phyloP scores from a whole-genome alignment of 1,140 invertebrate species.

The Sycophaga agraensis region DNA sequence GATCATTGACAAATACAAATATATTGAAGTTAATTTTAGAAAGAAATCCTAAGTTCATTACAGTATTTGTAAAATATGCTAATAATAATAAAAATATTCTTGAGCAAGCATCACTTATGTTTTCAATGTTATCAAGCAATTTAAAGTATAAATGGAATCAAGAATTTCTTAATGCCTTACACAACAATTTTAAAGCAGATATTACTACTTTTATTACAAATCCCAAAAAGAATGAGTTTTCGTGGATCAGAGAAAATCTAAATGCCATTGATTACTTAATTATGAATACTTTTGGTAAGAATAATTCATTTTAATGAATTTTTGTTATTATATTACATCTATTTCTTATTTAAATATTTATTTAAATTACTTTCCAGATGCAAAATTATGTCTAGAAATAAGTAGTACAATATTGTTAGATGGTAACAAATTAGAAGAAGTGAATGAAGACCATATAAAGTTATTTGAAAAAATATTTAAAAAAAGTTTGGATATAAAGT shows the following conservation, averaged over 20 bases:
- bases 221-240: conserved; percentile 27
- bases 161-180: conserved; percentile 43
- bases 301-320: conserved; percentile 7
- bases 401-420: conserved; percentile 42
- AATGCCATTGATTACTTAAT: conserved; percentile 43
- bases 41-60: conserved; percentile 38
- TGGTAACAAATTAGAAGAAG: conserved; percentile 46
- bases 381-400: conserved; percentile 37
- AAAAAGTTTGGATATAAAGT: conserved; percentile 41
- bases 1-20: conserved; percentile 36
- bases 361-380: conserved; percentile 36
- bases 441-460: conserved; percentile 44
- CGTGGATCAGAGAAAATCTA: conserved; percentile 45
- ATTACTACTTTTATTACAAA: conserved; percentile 42
- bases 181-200: conserved; percentile 35
- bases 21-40: conserved; percentile 42
- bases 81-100: conserved; percentile 32
- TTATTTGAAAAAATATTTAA: conserved; percentile 51
- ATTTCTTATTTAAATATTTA: not conserved
- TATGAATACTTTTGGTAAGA: conserved; percentile 40
- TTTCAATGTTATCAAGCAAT: conserved; percentile 45
- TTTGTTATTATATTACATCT: conserved; percentile 7
- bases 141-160: conserved; percentile 41
- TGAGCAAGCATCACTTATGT: conserved; percentile 38
- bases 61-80: conserved; percentile 37